A percentile compares a stretch with the other conserved stretches of the same genome.
Evolutionary conservation across 2,888 invertebrate species (phyloP).

Genomic region (Philaethria dido): DNA sequence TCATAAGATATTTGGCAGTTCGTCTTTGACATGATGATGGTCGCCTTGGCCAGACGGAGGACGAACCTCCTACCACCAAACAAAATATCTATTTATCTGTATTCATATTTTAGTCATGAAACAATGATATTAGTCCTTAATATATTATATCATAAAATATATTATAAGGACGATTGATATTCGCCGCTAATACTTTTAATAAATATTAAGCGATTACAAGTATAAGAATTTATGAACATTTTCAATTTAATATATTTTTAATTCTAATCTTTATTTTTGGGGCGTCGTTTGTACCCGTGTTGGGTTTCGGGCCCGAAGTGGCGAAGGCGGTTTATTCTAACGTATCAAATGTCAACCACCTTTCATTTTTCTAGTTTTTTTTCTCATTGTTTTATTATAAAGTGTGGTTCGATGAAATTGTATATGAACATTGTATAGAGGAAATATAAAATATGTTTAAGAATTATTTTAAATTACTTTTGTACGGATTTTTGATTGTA

Average conservation of each 20-base stretch:
- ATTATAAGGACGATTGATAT: not conserved
- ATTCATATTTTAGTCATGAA: not conserved
- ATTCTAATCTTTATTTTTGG: conserved; percentile 39
- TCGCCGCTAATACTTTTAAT: not conserved
- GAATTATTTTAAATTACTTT: not conserved
- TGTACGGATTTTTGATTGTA: not conserved
- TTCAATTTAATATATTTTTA: conserved; percentile 1
- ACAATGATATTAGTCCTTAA: not conserved
- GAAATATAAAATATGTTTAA: not conserved
- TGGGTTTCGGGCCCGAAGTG: conserved; percentile 49
- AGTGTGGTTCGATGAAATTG: conserved; percentile 20
- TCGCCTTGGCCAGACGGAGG: too few relatives aligned
- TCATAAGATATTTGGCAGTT: too few relatives aligned
- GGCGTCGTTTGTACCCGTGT: conserved; percentile 51
- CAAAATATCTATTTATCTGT: too few relatives aligned
- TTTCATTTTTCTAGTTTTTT: conserved; percentile 29
- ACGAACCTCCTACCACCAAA: too few relatives aligned
- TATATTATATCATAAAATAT: conserved; percentile 4
- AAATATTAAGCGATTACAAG: not conserved
- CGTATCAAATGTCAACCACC: conserved; percentile 45
- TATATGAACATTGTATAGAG: conserved; percentile 10
- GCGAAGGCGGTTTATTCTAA: conserved; percentile 46
- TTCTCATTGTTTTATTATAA: conserved; percentile 18
- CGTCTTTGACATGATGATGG: too few relatives aligned
- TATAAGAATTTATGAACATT: conserved; percentile 1